Percentiles rank a stretch among this genome's conserved stretches.
Evolutionary conservation across 2,113 vertebrate species (phyloP).

Genomic region (Hymenochirus boettgeri): DNA sequence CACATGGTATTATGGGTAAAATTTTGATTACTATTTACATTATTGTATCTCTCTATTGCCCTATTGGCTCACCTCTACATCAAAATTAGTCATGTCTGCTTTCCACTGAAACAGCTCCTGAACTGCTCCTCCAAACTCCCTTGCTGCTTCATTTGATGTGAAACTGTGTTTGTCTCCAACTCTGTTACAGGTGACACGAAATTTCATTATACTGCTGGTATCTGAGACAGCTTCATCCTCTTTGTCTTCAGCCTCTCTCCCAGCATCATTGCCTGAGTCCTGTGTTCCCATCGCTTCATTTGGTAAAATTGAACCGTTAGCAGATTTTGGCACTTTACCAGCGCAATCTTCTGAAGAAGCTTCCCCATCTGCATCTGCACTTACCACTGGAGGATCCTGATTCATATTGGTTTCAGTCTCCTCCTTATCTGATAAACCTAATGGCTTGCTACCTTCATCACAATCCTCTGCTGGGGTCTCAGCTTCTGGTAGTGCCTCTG

Average conservation of each 20-base stretch:
- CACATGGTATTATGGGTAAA: no score
- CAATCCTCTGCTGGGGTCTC: constrained; percentile 42
- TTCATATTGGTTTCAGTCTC: no score
- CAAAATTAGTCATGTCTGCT: constrained; percentile 96
- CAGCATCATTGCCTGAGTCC: background rate
- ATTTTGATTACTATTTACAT: no score
- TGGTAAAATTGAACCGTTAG: background rate
- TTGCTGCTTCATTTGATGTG: constrained; percentile 88
- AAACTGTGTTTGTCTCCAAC: constrained; percentile 92
- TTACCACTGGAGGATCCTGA: background rate
- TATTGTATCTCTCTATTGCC: no score
- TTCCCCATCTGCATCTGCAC: background rate
- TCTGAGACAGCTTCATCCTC: constrained; percentile 1
- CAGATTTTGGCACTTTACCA: background rate
- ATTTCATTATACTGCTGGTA: constrained; percentile 61
- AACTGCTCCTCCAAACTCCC: constrained; percentile 91
- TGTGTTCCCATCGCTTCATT: background rate
- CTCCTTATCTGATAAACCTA: background rate
- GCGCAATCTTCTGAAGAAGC: background rate
- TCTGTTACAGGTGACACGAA: constrained; percentile 90
- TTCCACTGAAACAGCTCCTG: constrained; percentile 96
- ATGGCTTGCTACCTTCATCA: constrained; percentile 14
- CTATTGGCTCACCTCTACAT: constrained; percentile 77
- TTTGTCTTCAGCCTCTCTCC: background rate
- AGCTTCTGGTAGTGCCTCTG: constrained; percentile 35